Evolutionary conservation across 2,113 vertebrate genomes (phyloP), one percentile per base, ranked within the genome.

Genomic region (Proterorhinus semilunaris): DNA sequence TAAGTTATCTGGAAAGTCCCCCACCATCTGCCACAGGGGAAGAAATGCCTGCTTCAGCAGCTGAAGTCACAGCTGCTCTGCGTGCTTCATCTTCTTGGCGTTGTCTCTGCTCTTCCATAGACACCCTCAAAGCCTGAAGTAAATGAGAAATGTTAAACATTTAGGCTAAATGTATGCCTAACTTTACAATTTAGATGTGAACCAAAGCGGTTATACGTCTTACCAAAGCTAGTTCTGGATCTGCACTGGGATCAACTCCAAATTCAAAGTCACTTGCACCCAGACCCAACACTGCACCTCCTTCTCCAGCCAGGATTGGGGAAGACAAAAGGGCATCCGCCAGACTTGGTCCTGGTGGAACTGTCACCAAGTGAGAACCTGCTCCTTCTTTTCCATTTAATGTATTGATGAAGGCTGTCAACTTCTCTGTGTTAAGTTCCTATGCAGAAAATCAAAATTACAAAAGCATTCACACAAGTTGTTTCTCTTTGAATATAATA

Each of bases 71-170:
- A 0, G 96, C 93, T 0, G 92, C 96, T 62, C 95, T 90, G 62
- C 96, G 90, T 7, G 96, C 94, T 87, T 98, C 96, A 66, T 98
- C 97, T 81, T 98, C 97, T 75, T 99, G 97, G 45, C 97, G 91
- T 85, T 98, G 96, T 68, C 97, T 86, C 86, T 98, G 97, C 53
- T 99, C 97, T 83, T 99, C 96, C 97, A 99, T 99, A 11, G 97
- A 98, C 3, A 99, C 97, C 0, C 97, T 91, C 15, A 99, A 93
- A 4, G 97, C 97, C 97, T 99, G 8, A 36, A 15, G 4, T 15
- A 57, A 16, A 50, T 13, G 10, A 12, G 3, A 59, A 7, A 12
- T 27, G 1, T 55, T 16, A 47, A 47, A 63, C 17, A 16, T 16
- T 11, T 17, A 16, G 10, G 21, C 9, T 12, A 48, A 48, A 48